Evolutionary conservation across 2,797 vertebrate genomes (phyloP), one percentile per base, ranked within the genome.

Genomic region (Leptoclinus maculatus): DNA sequence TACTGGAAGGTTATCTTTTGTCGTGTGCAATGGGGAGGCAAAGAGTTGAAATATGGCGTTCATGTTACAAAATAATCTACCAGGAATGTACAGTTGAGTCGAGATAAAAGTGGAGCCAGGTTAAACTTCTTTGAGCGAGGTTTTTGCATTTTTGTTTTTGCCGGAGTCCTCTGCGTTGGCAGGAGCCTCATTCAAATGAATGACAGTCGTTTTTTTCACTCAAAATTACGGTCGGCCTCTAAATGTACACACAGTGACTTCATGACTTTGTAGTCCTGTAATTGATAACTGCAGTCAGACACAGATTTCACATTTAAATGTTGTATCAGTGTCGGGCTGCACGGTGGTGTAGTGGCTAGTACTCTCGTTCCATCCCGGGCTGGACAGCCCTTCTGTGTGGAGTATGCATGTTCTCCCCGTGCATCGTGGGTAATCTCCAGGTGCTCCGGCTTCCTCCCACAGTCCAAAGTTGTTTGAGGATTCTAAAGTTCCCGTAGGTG

Each of bases 231-330:
- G 25, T n/a, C 16, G 23, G 36, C n/a, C 7, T 45, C 67, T 0
- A 38, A 43, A 34, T 57, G 16, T 66, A 49, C 21, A 32, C 21
- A 32, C 38, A 17, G 6, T 66, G 56, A 54, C 43, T 65, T 41
- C 4, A 49, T 66, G 45, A 67, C 36, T 70, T 58, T 71, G 27
- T 27, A 66, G 45, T 49, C 51, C 17, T 32, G 41, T 73, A 60
- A 69, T 10, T 34, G 7, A 58, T 29, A 63, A 17, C 45, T 54
- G 36, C 67, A 36, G 54, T 66, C 21, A 47, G 32, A 23, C 68
- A 49, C 36, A 36, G 29, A 39, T 39, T 32, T 76, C 12, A 43
- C 14, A 39, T 39, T 34, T 7, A 54, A 54, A 54, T 25, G 51
- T 53, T 13, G 41, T 38, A 11, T 45, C 43, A 45, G 17, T 19